Conservation (phyloP, 2,888 invertebrate genomes). For the Drosophila neoperkinsi region DNA sequence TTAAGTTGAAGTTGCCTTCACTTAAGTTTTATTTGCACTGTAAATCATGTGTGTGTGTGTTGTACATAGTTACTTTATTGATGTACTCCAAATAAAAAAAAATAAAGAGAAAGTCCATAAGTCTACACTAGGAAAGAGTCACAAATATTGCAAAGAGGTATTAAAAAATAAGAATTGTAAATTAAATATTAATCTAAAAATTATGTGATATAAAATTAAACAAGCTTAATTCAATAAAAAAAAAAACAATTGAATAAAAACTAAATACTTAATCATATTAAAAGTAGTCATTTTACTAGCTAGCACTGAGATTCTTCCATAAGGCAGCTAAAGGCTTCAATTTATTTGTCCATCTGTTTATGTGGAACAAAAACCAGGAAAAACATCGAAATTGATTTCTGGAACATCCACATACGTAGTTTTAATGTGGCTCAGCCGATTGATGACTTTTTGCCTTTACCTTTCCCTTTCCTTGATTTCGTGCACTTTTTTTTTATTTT, state of each 20-base stretch:
- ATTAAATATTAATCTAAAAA: too few species aligned
- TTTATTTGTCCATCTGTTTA: background rate
- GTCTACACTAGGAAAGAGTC: too few species aligned
- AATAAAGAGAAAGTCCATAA: background rate
- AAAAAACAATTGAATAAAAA: background rate
- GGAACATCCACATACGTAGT: slow-evolving; percentile 20
- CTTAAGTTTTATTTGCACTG: background rate
- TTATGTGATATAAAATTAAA: too few species aligned
- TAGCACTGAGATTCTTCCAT: background rate
- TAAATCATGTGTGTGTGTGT: background rate
- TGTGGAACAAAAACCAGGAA: background rate
- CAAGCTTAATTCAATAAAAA: background rate
- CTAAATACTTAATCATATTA: background rate
- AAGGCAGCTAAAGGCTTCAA: background rate
- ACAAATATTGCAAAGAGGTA: too few species aligned
- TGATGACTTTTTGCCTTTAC: slow-evolving; percentile 45
- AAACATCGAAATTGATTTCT: slow-evolving; percentile 18
- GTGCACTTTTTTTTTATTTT: background rate
- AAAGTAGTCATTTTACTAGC: background rate
- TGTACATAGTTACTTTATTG: background rate
- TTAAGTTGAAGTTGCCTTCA: background rate
- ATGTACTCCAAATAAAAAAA: background rate
- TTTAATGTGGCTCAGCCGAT: slow-evolving; percentile 23
- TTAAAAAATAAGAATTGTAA: too few species aligned
- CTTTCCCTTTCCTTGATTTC: slow-evolving; percentile 13